Percentiles rank a stretch among this genome's conserved stretches.
phyloP scores from a whole-genome alignment of 2,797 vertebrate genomes.

The Anabas testudineus region DNA sequence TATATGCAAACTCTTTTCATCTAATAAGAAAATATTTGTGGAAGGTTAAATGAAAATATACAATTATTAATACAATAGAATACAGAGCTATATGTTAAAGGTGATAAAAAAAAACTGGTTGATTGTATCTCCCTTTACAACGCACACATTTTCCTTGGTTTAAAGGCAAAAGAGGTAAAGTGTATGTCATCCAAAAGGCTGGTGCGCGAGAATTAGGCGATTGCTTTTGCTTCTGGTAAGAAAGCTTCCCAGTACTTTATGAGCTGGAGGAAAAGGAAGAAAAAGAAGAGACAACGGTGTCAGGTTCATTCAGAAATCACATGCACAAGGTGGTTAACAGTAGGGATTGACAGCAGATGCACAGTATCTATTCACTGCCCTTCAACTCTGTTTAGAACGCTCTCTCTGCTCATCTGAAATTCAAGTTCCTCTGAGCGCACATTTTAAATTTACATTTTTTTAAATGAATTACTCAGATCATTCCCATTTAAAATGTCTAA shows the following conservation, averaged over 20 bases:
- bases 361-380: too few relatives aligned
- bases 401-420: too few relatives aligned
- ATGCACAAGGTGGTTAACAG: background rate
- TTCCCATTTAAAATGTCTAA: too few relatives aligned
- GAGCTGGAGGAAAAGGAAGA: constrained; percentile 82
- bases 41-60: constrained; percentile 91
- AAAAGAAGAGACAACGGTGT: background rate
- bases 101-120: constrained; percentile 75
- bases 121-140: constrained; percentile 84
- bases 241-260: constrained; percentile 99
- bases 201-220: constrained; percentile 86
- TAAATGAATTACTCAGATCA: too few relatives aligned
- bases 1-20: constrained; percentile 68
- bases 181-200: constrained; percentile 75
- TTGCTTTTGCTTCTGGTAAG: constrained; percentile 97
- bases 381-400: too few relatives aligned
- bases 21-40: constrained; percentile 94
- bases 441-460: too few relatives aligned
- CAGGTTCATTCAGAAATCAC: background rate
- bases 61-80: constrained; percentile 84
- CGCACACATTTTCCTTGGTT: constrained; percentile 76
- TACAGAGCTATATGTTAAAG: constrained; percentile 81
- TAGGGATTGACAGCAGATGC: background rate
- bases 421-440: too few relatives aligned
- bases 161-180: constrained; percentile 90